Evolutionary conservation across 1,140 invertebrate species (phyloP).

Genomic region (Mya arenaria): DNA sequence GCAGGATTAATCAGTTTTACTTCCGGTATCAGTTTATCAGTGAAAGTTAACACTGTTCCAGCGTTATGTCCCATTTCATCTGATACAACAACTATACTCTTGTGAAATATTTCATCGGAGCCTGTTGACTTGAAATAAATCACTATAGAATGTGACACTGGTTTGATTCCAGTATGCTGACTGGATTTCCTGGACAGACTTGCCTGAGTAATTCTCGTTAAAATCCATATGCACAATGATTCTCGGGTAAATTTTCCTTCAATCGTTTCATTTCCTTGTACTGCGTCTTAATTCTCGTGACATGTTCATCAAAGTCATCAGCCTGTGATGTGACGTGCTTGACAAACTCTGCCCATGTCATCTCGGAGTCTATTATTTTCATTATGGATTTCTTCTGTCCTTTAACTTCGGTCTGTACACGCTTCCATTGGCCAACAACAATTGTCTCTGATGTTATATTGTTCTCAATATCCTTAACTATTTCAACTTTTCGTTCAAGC

Average conservation of each 20-base stretch:
- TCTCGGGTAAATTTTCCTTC: background rate
- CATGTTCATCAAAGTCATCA: constrained; percentile 1
- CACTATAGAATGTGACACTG: constrained; percentile 42
- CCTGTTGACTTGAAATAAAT: constrained; percentile 33
- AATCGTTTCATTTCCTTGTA: background rate
- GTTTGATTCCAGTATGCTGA: constrained; percentile 44
- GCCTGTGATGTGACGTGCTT: background rate
- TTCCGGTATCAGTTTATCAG: constrained; percentile 40
- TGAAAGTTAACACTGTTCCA: constrained; percentile 35
- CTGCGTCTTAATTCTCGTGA: background rate
- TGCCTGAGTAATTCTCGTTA: too few relatives aligned
- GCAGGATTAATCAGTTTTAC: background rate
- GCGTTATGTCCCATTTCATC: constrained; percentile 48
- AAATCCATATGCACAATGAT: too few relatives aligned
- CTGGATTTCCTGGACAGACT: too few relatives aligned
- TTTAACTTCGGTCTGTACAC: constrained; percentile 15
- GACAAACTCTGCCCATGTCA: background rate
- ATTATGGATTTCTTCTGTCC: constrained; percentile 37
- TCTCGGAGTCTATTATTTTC: constrained; percentile 18
- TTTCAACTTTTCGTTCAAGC: background rate
- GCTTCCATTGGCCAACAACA: constrained; percentile 5
- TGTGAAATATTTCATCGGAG: constrained; percentile 12
- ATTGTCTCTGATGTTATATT: background rate
- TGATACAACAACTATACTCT: constrained; percentile 50
- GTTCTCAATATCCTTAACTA: constrained; percentile 10